Evolutionary conservation across 1,140 invertebrate species (phyloP).

Genomic region (Hermetia illucens): DNA sequence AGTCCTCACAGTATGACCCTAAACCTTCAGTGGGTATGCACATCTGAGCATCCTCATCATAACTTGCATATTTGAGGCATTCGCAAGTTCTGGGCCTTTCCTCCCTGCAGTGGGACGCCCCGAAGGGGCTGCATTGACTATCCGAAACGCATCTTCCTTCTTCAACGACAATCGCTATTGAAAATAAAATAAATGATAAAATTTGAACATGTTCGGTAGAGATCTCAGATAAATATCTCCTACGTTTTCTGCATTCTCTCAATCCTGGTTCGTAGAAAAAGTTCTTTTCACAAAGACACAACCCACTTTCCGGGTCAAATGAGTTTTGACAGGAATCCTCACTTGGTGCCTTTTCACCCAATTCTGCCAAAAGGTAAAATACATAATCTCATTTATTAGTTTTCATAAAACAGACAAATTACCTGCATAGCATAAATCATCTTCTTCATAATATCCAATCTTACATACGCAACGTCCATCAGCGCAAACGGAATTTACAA

Average conservation of each 20-base stretch:
- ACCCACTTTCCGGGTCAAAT: no score
- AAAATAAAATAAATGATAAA: constrained; percentile 7
- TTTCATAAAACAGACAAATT: constrained; percentile 1
- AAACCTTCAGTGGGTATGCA: constrained; percentile 22
- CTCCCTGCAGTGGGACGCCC: constrained; percentile 21
- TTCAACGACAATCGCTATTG: constrained; percentile 26
- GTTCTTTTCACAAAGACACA: constrained; percentile 28
- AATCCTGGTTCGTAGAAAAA: constrained; percentile 24
- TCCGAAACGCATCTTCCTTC: constrained; percentile 26
- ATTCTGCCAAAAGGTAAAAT: constrained; percentile 8
- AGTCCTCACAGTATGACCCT: constrained; percentile 21
- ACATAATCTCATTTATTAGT: neutral
- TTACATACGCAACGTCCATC: constrained; percentile 20
- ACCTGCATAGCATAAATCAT: constrained; percentile 28
- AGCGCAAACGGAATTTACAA: constrained; percentile 22
- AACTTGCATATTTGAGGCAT: constrained; percentile 24
- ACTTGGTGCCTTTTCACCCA: constrained; percentile 21
- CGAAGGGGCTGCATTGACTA: constrained; percentile 28
- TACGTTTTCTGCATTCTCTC: constrained; percentile 26
- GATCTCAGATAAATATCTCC: neutral
- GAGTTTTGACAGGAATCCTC: no score
- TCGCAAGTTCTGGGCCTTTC: constrained; percentile 23
- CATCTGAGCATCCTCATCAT: constrained; percentile 22
- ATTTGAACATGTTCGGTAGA: neutral
- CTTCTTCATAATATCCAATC: constrained; percentile 21